Base-by-base conservation (phyloP, 2,113 vertebrate genomes). In the Charadrius vociferus region DNA sequence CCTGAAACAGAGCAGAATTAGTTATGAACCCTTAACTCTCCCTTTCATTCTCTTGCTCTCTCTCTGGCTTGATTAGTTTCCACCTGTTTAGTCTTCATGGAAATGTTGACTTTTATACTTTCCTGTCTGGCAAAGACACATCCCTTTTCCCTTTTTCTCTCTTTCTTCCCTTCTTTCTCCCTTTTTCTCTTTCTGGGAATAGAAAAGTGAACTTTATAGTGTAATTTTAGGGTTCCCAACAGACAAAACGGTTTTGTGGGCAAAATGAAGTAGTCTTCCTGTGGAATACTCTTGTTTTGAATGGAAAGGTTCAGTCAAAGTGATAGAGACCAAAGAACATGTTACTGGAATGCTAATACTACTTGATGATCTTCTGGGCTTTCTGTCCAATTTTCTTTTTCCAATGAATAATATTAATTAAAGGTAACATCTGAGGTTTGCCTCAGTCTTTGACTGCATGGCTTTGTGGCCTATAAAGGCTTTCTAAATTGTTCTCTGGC, bases 31-130 rank as follows among this genome's bases (percentile, higher is more conserved):
- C 36, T 86, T 80, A 43, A 50, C 50, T 27, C 52, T 83, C 71
- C 55, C 65, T 52, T 49, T 85, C 83, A 20, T 79, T 29, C 67
- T 92, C 53, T 29, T 53, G 13, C 71, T 50, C 59, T 39, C 30
- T 37, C 45, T n/a, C 86, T 65, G 59, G 68, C 77, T 79, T 90
- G 80, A 89, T 85, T 87, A 29, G 45, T 85, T 91, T 94, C 93
- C 96, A 97, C 97, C 96, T 98, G 98, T 96, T 97, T 92, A 97
- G 95, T 97, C 96, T 97, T 97, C 94, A 75, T 94, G 94, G 96
- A 97, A 97, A 97, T 88, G 88, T 91, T 97, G 96, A 96, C 90
- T 95, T 97, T 97, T 91, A 92, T 79, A 56, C 61, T 97, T 97
- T 98, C 97, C 97, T 97, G 96, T 97, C 95, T 98, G 97, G 97